A percentile compares a stretch with the other conserved stretches of the same genome.
phyloP scores from a whole-genome alignment of 2,797 vertebrate species.

The Hypotaenidia okinawae region DNA sequence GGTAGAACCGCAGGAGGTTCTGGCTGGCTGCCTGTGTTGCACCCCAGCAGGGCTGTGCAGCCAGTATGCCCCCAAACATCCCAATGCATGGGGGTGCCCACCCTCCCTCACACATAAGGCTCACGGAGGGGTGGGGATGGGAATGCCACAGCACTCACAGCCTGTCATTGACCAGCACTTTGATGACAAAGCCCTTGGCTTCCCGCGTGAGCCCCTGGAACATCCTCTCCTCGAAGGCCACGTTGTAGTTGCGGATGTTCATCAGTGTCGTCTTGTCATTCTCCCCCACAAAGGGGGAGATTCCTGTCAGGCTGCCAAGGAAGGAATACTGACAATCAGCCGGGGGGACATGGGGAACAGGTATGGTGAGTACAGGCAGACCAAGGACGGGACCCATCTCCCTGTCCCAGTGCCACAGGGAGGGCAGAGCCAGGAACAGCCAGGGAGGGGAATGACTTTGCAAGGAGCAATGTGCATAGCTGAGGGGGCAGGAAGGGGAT shows the following conservation, averaged over 20 bases:
- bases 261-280: constrained; percentile 92
- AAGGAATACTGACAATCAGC: neutral
- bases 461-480: neutral
- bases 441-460: neutral
- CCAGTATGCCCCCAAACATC: neutral
- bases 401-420: neutral
- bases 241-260: constrained; percentile 95
- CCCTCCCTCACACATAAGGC: neutral
- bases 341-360: neutral
- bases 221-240: constrained; percentile 95
- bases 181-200: constrained; percentile 95
- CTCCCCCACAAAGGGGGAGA: constrained; percentile 96
- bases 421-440: neutral
- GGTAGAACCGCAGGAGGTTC: neutral
- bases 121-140: neutral
- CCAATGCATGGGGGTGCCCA: accelerated
- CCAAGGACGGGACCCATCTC: neutral
- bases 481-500: neutral
- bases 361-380: neutral
- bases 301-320: constrained; percentile 87
- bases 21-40: neutral
- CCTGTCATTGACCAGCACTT: constrained; percentile 91
- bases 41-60: neutral
- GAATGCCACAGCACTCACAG: constrained; percentile 84
- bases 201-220: constrained; percentile 92